Evolutionary conservation across 2,113 vertebrate species (phyloP), one percentile per base, ranked within the genome.

Genomic region (Bolborhynchus lineola): DNA sequence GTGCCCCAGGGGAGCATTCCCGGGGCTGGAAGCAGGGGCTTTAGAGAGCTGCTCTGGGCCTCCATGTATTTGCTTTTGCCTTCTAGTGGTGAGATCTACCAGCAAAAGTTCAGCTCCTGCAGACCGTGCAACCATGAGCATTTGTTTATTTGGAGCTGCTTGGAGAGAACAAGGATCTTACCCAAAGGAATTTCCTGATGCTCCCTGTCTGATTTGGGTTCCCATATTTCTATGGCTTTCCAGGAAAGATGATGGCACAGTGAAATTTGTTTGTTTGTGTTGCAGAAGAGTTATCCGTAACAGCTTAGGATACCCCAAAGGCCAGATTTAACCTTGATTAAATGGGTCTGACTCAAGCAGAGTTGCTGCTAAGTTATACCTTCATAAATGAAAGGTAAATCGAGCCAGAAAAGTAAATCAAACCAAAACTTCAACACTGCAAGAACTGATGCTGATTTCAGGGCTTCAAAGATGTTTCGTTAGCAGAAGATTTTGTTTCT

Each of bases 91-190:
- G 3, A 67, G 46, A 35, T 31, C 0, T 3, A 3, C 21, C 52
- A n/a, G 39, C 0, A 0, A 62, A 64, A 29, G 65, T 71, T 49
- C 0, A 2, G 25, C 57, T 57, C 42, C 49, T 2, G 1, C 57
- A 46, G 33, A 1, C 41, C 37, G 41, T 65, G 53, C 31, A 39
- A 0, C 50, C 0, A 0, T 33, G 53, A 44, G 33, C n/a, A 31
- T 70, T 92, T 42, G n/a, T 77, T 53, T 77, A 52, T 64, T 49
- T 11, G 10, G n/a, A 28, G n/a, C 44, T 82, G 47, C 52, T 65
- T 39, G 16, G 59, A 77, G 35, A 83, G 33, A 19, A 39, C 44
- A 26, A 62, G 28, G 44, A 29, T 53, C 72, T 88, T 19, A 88
- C 50, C 67, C 20, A 3, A 19, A n/a, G 49, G 76, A 76, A 52